Conservation (phyloP, 2,888 invertebrate genomes). For the Ormyrus nitidulus region DNA sequence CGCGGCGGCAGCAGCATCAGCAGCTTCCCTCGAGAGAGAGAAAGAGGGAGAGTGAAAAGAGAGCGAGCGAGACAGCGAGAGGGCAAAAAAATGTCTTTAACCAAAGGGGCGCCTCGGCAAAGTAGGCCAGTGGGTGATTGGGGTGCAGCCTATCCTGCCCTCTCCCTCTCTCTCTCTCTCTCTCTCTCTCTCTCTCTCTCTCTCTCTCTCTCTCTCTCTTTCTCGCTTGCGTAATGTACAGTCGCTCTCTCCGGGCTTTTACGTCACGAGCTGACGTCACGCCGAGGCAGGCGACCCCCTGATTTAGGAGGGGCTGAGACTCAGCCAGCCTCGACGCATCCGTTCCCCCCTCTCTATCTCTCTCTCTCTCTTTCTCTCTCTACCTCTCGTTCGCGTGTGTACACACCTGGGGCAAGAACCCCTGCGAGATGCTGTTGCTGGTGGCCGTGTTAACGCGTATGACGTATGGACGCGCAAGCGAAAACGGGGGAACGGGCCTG, state of each 20-base stretch:
- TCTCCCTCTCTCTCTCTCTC: slow-evolving; percentile 53
- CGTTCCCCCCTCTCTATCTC: no score
- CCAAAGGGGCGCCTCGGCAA: slow-evolving; percentile 49
- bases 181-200: slow-evolving; percentile 3
- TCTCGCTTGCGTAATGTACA: slow-evolving; percentile 34
- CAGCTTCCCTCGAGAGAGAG: background rate
- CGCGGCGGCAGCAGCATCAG: no score
- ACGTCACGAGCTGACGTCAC: slow-evolving; percentile 73
- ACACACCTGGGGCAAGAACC: slow-evolving; percentile 37
- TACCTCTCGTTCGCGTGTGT: background rate
- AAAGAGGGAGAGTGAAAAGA: background rate
- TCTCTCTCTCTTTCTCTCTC: no score
- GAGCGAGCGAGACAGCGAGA: background rate
- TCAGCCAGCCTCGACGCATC: no score
- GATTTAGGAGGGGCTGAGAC: slow-evolving; percentile 23
- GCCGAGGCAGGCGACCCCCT: slow-evolving; percentile 36
- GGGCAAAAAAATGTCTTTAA: slow-evolving; percentile 50
- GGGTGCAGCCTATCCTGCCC: slow-evolving; percentile 59
- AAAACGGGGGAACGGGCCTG: no score
- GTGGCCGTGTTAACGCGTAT: no score
- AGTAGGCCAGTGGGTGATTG: slow-evolving; percentile 72
- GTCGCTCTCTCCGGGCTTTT: slow-evolving; percentile 65
- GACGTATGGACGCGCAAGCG: no score
- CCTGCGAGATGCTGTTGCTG: background rate
- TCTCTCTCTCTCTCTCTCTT: slow-evolving; percentile 6